Conservation (phyloP, 2,888 invertebrate genomes). For the Yponomeuta malinellus region DNA sequence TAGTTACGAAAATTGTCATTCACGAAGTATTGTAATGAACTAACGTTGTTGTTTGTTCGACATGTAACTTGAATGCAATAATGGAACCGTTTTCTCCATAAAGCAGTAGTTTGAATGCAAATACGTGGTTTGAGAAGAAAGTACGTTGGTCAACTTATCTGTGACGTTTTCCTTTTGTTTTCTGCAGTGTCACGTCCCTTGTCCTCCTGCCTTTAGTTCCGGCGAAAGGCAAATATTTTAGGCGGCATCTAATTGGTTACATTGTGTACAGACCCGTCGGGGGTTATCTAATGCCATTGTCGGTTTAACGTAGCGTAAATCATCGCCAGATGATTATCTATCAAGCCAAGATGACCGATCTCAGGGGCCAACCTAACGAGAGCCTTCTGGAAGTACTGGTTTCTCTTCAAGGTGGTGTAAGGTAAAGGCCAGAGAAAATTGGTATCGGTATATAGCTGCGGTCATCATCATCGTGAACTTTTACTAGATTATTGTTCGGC, state of each 20-base stretch:
- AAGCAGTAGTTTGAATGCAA: too few relatives aligned
- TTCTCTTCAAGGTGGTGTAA: conserved; percentile 40
- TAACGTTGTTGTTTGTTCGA: conserved; percentile 43
- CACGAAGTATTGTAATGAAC: background rate
- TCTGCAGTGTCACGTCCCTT: conserved; percentile 13
- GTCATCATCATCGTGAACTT: conserved; percentile 67
- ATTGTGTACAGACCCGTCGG: conserved; percentile 48
- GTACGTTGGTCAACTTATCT: background rate
- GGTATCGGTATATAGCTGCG: conserved; percentile 56
- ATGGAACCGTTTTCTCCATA: too few relatives aligned
- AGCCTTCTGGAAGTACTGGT: conserved; percentile 35
- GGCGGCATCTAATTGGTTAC: conserved; percentile 60
- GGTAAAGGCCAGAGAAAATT: conserved; percentile 36
- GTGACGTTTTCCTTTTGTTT: conserved; percentile 25
- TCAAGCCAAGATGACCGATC: conserved; percentile 52
- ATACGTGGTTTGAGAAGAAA: too few relatives aligned
- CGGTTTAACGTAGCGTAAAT: conserved; percentile 69
- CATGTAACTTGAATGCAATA: too few relatives aligned
- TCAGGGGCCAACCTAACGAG: conserved; percentile 38
- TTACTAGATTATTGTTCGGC: conserved; percentile 70
- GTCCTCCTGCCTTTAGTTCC: conserved; percentile 35
- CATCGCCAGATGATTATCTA: conserved; percentile 71
- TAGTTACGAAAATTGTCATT: too few relatives aligned
- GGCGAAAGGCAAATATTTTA: conserved; percentile 31
- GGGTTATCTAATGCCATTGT: conserved; percentile 63